Percentiles rank a stretch among this genome's conserved stretches.
Conservation (phyloP, 2,797 vertebrate genomes). For the Lagodon rhomboides region DNA sequence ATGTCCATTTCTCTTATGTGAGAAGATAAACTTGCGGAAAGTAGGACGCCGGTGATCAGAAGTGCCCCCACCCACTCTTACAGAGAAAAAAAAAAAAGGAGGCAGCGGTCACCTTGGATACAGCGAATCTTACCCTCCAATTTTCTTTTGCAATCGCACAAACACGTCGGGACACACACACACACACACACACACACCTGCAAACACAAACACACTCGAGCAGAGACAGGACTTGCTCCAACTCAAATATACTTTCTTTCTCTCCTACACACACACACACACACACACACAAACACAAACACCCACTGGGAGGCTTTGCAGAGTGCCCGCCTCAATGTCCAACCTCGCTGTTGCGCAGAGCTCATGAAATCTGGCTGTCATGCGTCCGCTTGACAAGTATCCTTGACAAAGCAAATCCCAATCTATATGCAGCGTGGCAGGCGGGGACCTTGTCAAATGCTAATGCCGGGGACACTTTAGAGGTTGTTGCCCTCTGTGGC, state of each 20-base stretch:
- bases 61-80: slow-evolving; percentile 51
- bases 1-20: slow-evolving; percentile 62
- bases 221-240: slow-evolving; percentile 47
- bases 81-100: slow-evolving; percentile 9
- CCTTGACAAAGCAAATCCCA: slow-evolving; percentile 83
- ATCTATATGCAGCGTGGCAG: slow-evolving; percentile 82
- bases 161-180: slow-evolving; percentile 8
- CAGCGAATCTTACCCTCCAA: slow-evolving; percentile 56
- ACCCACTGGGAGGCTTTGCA: slow-evolving; percentile 63
- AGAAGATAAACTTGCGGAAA: slow-evolving; percentile 68
- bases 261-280: background rate
- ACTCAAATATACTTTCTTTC: slow-evolving; percentile 49
- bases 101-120: slow-evolving; percentile 70
- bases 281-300: slow-evolving; percentile 35
- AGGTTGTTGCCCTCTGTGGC: slow-evolving; percentile 77
- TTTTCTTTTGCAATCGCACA: slow-evolving; percentile 58
- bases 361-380: slow-evolving; percentile 82
- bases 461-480: slow-evolving; percentile 83
- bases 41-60: slow-evolving; percentile 68
- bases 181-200: slow-evolving; percentile 11
- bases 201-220: slow-evolving; percentile 40
- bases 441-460: slow-evolving; percentile 81
- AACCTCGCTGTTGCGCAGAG: slow-evolving; percentile 62
- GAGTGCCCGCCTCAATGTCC: slow-evolving; percentile 62
- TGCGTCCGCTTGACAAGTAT: slow-evolving; percentile 79